These are phyloP conservation scores for Coleophora flavipennella DNA, from an alignment of 2,888 invertebrate species.

Conservation along the genomic window DNA sequence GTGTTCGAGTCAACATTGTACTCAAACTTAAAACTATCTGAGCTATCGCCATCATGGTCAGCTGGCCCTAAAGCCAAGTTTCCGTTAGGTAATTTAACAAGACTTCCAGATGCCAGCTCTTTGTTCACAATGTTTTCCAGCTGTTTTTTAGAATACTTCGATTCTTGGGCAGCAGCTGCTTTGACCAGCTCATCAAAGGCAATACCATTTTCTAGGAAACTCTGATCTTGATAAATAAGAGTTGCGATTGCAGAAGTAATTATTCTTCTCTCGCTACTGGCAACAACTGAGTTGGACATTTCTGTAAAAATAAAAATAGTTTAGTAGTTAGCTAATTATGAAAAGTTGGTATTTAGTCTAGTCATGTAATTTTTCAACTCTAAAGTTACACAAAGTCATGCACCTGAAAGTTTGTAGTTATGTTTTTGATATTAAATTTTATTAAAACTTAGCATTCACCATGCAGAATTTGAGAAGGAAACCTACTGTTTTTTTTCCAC, in stretches of 20 bases:
- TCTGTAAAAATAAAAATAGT: slow-evolving; percentile 25
- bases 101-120: slow-evolving; percentile 78
- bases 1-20: slow-evolving; percentile 53
- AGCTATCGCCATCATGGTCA: slow-evolving; percentile 71
- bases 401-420: too few species aligned
- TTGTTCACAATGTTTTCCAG: slow-evolving; percentile 77
- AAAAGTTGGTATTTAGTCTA: too few species aligned
- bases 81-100: slow-evolving; percentile 78
- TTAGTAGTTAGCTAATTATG: too few species aligned
- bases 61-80: slow-evolving; percentile 78
- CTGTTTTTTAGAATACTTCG: slow-evolving; percentile 75
- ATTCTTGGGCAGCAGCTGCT: slow-evolving; percentile 76
- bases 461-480: too few species aligned
- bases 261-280: slow-evolving; percentile 63
- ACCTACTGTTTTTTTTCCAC: slow-evolving; percentile 64
- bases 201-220: slow-evolving; percentile 80
- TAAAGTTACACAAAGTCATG: too few species aligned
- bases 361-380: too few species aligned
- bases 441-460: too few species aligned
- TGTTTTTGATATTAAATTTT: too few species aligned
- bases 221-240: slow-evolving; percentile 79
- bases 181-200: slow-evolving; percentile 78
- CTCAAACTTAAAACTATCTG: slow-evolving; percentile 62
- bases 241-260: slow-evolving; percentile 81
- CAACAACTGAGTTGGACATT: slow-evolving; percentile 53